Evolutionary conservation across 2,888 invertebrate genomes (phyloP).

Genomic region (Patella caerulea): DNA sequence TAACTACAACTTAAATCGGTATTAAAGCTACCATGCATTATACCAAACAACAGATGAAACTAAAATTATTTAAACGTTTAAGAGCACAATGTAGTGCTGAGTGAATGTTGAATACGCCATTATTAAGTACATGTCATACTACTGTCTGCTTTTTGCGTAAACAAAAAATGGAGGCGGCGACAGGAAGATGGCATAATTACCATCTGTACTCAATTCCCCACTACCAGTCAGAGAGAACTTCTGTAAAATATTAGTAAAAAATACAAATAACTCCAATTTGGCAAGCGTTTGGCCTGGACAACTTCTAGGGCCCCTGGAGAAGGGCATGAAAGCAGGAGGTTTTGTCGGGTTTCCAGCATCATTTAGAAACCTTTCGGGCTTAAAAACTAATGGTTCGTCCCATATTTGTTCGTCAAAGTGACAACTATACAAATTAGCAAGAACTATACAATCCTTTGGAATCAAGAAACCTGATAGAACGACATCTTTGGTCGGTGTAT

Average conservation of each 20-base stretch:
- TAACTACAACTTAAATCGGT: too few relatives aligned
- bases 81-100: too few relatives aligned
- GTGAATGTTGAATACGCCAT: too few relatives aligned
- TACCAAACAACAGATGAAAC: too few relatives aligned
- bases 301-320: slow-evolving; percentile 41
- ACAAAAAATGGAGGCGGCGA: too few relatives aligned
- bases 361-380: slow-evolving; percentile 20
- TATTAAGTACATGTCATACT: too few relatives aligned
- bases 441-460: slow-evolving; percentile 12
- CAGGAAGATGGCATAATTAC: too few relatives aligned
- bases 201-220: too few relatives aligned
- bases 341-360: slow-evolving; percentile 3
- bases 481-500: slow-evolving; percentile 6
- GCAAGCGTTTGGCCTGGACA: slow-evolving; percentile 51
- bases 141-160: too few relatives aligned
- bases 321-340: slow-evolving; percentile 35
- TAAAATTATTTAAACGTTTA: too few relatives aligned
- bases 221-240: slow-evolving; percentile 21
- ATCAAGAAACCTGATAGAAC: slow-evolving; percentile 16
- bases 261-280: slow-evolving; percentile 45
- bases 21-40: too few relatives aligned
- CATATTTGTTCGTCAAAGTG: slow-evolving; percentile 8
- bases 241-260: slow-evolving; percentile 41
- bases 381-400: slow-evolving; percentile 17
- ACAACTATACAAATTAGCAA: slow-evolving; percentile 5